Evolutionary conservation across 1,140 invertebrate genomes (phyloP).

Genomic region (Lysiphlebus fabarum): DNA sequence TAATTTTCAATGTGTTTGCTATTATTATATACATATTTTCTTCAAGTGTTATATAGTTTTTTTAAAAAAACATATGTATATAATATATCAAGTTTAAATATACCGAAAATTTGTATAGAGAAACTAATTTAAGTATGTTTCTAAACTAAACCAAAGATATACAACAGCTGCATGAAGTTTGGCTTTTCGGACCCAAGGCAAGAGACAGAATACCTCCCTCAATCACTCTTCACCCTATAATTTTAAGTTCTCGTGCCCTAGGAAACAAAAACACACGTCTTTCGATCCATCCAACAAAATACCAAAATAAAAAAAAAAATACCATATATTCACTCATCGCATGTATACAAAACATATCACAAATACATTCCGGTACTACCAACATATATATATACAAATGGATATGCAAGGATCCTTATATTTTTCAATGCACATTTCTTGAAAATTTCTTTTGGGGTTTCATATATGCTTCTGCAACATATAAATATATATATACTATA

Average conservation of each 20-base stretch:
- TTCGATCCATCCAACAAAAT: conserved; percentile 1
- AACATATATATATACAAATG: too few species aligned
- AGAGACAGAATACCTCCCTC: conserved; percentile 17
- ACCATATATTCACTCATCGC: background rate
- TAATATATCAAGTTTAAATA: too few species aligned
- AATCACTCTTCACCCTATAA: conserved; percentile 26
- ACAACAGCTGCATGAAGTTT: conserved; percentile 15
- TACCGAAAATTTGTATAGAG: too few species aligned
- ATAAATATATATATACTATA: background rate
- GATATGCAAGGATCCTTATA: background rate
- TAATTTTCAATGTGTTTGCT: too few species aligned
- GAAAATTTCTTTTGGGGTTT: conserved; percentile 5
- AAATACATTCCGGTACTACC: too few species aligned
- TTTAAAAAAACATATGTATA: too few species aligned
- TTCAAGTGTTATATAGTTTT: too few species aligned
- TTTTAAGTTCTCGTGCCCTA: conserved; percentile 10
- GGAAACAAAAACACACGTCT: conserved; percentile 12
- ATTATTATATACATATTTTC: too few species aligned
- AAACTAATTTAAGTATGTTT: too few species aligned
- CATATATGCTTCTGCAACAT: background rate
- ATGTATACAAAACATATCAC: too few species aligned
- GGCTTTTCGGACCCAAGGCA: conserved; percentile 12
- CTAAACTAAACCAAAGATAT: too few species aligned
- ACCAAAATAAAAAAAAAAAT: background rate
- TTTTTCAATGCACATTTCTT: conserved; percentile 9